These are phyloP conservation scores for Mizuhopecten yessoensis DNA, from an alignment of 1,140 invertebrate species.

Conservation along the genomic window DNA sequence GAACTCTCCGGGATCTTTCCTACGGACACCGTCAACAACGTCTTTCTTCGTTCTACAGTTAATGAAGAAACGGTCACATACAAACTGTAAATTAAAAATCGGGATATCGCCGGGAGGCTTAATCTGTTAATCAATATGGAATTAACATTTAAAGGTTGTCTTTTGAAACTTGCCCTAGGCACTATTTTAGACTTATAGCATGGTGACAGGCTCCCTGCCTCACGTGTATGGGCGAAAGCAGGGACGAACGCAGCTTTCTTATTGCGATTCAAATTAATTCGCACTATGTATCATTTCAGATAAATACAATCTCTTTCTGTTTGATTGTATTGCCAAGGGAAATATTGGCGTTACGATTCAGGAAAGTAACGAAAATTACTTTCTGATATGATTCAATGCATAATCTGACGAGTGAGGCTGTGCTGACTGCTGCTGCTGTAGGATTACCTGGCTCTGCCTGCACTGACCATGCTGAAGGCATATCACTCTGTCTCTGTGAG, in stretches of 20 bases:
- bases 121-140: not conserved
- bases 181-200: not conserved
- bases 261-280: not conserved
- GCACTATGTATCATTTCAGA: not conserved
- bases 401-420: not conserved
- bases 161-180: not conserved
- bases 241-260: not conserved
- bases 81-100: not conserved
- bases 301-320: constrained; percentile 9
- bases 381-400: constrained; percentile 23
- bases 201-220: not conserved
- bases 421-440: not conserved
- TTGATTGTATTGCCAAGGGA: constrained; percentile 14
- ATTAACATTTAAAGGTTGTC: not conserved
- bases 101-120: not conserved
- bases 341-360: not conserved
- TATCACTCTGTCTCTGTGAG: not conserved
- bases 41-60: not conserved
- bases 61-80: not conserved
- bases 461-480: not conserved
- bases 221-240: not conserved
- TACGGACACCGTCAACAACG: no score
- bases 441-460: not conserved
- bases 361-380: constrained; percentile 27
- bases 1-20: no score